These are phyloP conservation scores for Takifugu bimaculatus DNA, from an alignment of 2,113 vertebrate genomes.

Conservation along the genomic window DNA sequence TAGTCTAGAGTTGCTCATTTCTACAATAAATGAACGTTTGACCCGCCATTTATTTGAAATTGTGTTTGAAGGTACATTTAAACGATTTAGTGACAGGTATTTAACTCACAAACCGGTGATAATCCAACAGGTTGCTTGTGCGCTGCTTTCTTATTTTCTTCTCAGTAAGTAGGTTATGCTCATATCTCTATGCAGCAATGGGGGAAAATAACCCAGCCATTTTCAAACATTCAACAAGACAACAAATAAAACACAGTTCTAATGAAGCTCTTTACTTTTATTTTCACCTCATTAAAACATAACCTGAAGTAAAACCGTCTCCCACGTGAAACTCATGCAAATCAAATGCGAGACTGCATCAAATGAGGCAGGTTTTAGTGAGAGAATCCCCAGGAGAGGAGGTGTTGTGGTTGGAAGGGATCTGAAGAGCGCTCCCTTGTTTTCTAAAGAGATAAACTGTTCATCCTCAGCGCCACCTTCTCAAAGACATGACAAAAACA, in stretches of 20 bases:
- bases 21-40: no score
- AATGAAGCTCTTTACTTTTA: constrained; percentile 49
- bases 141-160: no score
- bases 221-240: constrained; percentile 38
- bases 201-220: constrained; percentile 42
- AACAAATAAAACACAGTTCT: constrained; percentile 40
- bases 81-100: no score
- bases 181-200: constrained; percentile 9
- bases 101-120: no score
- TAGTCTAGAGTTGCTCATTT: no score
- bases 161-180: constrained; percentile 38
- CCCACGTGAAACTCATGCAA: constrained; percentile 58
- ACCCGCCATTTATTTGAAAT: no score
- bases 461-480: constrained; percentile 4
- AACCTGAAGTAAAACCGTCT: constrained; percentile 64
- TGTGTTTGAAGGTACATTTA: no score
- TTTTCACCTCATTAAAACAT: constrained; percentile 66
- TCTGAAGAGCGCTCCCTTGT: constrained; percentile 11
- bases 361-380: constrained; percentile 53
- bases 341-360: constrained; percentile 49
- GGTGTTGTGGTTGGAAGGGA: constrained; percentile 26
- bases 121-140: no score
- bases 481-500: neutral
- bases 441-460: constrained; percentile 30
- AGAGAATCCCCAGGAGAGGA: constrained; percentile 53